These are phyloP conservation scores for Phyto melanocephala DNA, from an alignment of 2,888 invertebrate species.

Conservation along the genomic window DNA sequence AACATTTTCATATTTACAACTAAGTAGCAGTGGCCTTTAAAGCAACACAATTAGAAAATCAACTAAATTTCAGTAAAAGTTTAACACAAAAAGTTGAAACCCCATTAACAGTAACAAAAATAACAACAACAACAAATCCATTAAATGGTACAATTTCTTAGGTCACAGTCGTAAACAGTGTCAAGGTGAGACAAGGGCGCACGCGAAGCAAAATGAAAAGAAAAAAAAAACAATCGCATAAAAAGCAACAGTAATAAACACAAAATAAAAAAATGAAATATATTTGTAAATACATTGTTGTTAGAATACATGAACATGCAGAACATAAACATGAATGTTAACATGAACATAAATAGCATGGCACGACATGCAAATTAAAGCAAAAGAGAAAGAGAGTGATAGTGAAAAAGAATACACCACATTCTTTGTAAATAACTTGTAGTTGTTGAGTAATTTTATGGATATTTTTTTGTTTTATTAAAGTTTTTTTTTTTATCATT, in stretches of 20 bases:
- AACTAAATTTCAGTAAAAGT: constrained; percentile 20
- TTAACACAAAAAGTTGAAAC: constrained; percentile 23
- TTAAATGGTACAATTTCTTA: constrained; percentile 13
- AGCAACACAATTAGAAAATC: constrained; percentile 17
- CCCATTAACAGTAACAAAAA: not conserved
- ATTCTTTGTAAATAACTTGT: too few relatives aligned
- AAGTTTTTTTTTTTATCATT: too few relatives aligned
- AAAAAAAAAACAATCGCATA: too few relatives aligned
- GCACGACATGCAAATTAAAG: not conserved
- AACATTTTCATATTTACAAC: too few relatives aligned
- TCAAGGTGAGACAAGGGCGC: constrained; percentile 60
- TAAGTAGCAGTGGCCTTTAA: not conserved
- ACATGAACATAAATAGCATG: constrained; percentile 10
- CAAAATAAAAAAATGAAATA: too few relatives aligned
- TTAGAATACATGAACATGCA: not conserved
- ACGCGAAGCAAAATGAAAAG: constrained; percentile 23
- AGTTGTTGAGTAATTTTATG: too few relatives aligned
- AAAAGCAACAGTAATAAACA: too few relatives aligned
- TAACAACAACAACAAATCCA: not conserved
- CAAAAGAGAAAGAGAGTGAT: too few relatives aligned
- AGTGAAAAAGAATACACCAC: too few relatives aligned
- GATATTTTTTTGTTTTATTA: too few relatives aligned
- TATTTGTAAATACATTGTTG: not conserved
- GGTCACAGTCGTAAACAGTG: constrained; percentile 47
- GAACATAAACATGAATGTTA: not conserved